phyloP scores from a whole-genome alignment of 2,113 vertebrate genomes.

The Embiotoca jacksoni region DNA sequence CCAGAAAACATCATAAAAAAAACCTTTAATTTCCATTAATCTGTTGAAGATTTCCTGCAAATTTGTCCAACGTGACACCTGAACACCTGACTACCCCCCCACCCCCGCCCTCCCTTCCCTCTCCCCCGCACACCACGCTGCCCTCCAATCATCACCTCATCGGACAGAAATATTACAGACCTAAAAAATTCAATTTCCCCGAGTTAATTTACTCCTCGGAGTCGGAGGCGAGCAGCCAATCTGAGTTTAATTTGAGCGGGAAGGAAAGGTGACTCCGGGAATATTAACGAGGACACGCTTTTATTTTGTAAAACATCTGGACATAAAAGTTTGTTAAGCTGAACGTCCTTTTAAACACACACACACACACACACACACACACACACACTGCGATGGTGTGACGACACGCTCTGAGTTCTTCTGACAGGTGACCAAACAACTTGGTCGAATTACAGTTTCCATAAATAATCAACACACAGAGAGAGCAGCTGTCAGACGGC shows the following conservation, averaged over 20 bases:
- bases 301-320: conserved; percentile 11
- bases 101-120: not conserved
- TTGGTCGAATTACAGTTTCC: conserved; percentile 30
- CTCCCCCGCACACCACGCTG: not conserved
- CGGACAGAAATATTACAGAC: conserved; percentile 38
- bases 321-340: conserved; percentile 2
- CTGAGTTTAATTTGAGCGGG: conserved; percentile 48
- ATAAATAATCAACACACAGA: conserved; percentile 12
- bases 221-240: conserved; percentile 31
- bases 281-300: conserved; percentile 40
- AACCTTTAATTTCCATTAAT: too few species aligned
- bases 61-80: not conserved
- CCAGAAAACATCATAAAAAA: too few species aligned
- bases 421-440: conserved; percentile 33
- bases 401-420: conserved; percentile 4
- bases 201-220: conserved; percentile 45
- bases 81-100: not conserved
- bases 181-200: conserved; percentile 50
- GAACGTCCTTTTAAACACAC: not conserved
- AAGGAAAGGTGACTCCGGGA: conserved; percentile 19
- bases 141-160: conserved; percentile 26
- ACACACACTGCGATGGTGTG: not conserved
- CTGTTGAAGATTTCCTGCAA: too few species aligned
- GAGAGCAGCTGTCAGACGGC: conserved; percentile 1
- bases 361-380: not conserved